These are phyloP conservation scores for Podabrus alpinus DNA, from an alignment of 2,888 invertebrate species.

Conservation along the genomic window DNA sequence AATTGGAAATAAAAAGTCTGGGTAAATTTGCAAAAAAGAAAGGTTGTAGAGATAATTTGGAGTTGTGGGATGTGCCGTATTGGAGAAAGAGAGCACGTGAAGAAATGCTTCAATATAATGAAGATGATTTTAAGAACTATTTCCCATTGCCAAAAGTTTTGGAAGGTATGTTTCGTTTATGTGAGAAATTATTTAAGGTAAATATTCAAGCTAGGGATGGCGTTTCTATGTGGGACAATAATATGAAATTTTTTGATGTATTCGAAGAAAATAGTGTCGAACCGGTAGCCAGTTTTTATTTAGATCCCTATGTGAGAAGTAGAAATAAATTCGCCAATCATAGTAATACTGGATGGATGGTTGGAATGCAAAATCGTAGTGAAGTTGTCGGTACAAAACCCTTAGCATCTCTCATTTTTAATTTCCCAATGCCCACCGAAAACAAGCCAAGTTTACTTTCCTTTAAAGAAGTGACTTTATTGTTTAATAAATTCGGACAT, in stretches of 20 bases:
- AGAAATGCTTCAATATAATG: constrained; percentile 69
- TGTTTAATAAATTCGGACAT: constrained; percentile 88
- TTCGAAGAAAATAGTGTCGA: constrained; percentile 67
- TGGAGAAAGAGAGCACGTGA: constrained; percentile 81
- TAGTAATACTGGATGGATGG: constrained; percentile 74
- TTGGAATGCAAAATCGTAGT: constrained; percentile 76
- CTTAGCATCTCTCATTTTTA: constrained; percentile 81
- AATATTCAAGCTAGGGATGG: constrained; percentile 69
- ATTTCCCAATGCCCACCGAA: constrained; percentile 70
- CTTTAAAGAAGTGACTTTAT: constrained; percentile 72
- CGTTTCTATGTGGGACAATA: constrained; percentile 81
- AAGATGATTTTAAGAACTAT: constrained; percentile 74
- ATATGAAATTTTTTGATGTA: constrained; percentile 82
- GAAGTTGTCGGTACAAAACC: constrained; percentile 68
- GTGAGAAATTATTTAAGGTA: constrained; percentile 78
- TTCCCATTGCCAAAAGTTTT: constrained; percentile 83
- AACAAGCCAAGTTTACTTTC: constrained; percentile 72
- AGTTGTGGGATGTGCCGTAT: constrained; percentile 85
- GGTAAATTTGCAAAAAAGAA: constrained; percentile 73
- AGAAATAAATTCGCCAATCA: constrained; percentile 66
- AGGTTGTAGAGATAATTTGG: constrained; percentile 67
- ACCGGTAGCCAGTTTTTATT: constrained; percentile 81
- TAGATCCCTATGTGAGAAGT: constrained; percentile 77
- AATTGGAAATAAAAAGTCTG: constrained; percentile 72
- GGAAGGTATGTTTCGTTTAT: constrained; percentile 75